phyloP scores from a whole-genome alignment of 1,140 invertebrate species.

The Penaeus chinensis region DNA sequence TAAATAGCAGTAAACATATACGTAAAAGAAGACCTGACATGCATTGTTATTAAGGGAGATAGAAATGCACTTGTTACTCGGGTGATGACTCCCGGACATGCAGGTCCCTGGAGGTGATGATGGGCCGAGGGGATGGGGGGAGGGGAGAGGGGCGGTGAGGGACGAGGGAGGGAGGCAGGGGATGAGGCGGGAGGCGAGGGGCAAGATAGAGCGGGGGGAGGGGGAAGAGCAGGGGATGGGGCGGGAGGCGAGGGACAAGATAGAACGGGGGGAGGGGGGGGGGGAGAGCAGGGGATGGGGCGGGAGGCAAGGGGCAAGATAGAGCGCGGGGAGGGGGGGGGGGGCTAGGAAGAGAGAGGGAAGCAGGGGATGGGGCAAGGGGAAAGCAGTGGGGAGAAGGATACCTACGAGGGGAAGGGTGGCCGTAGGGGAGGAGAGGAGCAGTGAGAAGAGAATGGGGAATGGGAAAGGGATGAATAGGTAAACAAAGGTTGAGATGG shows the following conservation, averaged over 20 bases:
- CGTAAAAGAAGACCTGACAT: slow-evolving; percentile 52
- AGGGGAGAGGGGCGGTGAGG: not conserved
- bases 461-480: not conserved
- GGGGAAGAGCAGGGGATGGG: not conserved
- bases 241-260: not conserved
- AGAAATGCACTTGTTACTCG: slow-evolving; percentile 55
- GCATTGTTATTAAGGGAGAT: slow-evolving; percentile 58
- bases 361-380: not conserved
- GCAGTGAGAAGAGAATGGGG: not conserved
- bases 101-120: slow-evolving; percentile 8
- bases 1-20: slow-evolving; percentile 56
- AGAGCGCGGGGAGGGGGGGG: not conserved
- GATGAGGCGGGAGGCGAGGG: not conserved
- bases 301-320: not conserved
- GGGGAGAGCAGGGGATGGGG: not conserved
- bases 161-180: not conserved
- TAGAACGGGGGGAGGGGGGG: not conserved
- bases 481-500: too few relatives aligned
- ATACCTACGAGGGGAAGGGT: not conserved
- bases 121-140: not conserved
- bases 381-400: not conserved
- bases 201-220: not conserved
- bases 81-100: slow-evolving; percentile 47
- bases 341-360: not conserved
- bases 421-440: too few relatives aligned